Percentiles rank a stretch among this genome's conserved stretches.
Evolutionary conservation across 2,888 invertebrate genomes (phyloP).

Genomic region (Callyntrura sp.): DNA sequence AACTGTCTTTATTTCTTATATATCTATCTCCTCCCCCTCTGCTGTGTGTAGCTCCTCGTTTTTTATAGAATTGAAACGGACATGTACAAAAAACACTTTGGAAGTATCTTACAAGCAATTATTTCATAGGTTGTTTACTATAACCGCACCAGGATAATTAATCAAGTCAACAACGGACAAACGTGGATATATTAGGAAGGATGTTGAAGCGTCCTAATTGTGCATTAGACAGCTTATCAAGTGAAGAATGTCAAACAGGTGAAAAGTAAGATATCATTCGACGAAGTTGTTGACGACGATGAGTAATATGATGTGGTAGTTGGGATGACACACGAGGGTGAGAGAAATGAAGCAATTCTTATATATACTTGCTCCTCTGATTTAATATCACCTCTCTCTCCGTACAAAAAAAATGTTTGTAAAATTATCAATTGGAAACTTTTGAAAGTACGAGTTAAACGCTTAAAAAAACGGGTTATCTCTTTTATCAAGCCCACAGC

Average conservation of each 20-base stretch:
- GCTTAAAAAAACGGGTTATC: neutral
- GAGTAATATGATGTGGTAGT: conserved; percentile 72
- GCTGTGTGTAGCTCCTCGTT: neutral
- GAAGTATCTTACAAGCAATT: conserved; percentile 19
- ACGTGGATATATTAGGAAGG: conserved; percentile 19
- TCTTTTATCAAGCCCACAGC: conserved; percentile 10
- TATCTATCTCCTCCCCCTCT: neutral
- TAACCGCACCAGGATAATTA: conserved; percentile 66
- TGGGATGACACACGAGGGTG: conserved; percentile 54
- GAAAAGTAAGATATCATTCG: conserved; percentile 73
- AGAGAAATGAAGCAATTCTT: conserved; percentile 5
- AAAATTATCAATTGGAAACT: conserved; percentile 15
- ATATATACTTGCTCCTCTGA: neutral
- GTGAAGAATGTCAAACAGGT: conserved; percentile 78
- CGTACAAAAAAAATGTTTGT: neutral
- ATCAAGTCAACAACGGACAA: conserved; percentile 58
- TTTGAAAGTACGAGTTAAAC: conserved; percentile 15
- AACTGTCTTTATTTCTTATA: conserved; percentile 2
- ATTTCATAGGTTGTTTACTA: conserved; percentile 39
- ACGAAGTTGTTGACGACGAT: conserved; percentile 46
- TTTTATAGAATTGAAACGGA: conserved; percentile 40
- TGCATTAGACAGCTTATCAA: conserved; percentile 78
- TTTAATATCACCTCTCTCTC: conserved; percentile 31
- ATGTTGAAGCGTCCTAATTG: conserved; percentile 70
- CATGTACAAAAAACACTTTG: conserved; percentile 63